These are phyloP conservation scores for Malacosoma neustria DNA, from an alignment of 2,888 invertebrate species.

Conservation along the genomic window DNA sequence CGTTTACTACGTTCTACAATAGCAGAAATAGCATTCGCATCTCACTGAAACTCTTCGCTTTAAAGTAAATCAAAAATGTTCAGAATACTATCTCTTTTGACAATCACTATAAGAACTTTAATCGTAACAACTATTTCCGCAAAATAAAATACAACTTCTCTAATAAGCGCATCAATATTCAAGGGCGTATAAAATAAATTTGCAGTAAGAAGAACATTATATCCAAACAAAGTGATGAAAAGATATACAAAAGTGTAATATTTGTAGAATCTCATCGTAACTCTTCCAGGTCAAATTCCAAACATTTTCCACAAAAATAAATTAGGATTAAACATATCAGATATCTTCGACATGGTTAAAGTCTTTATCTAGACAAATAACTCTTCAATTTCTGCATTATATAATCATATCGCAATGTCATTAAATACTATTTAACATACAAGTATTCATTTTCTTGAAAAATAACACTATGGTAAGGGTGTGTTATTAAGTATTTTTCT, in stretches of 20 bases:
- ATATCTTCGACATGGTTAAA: constrained; percentile 12
- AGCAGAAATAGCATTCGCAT: constrained; percentile 23
- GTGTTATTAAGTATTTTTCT: constrained; percentile 27
- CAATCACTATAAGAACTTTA: constrained; percentile 42
- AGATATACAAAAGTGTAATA: constrained; percentile 35
- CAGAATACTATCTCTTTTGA: constrained; percentile 32
- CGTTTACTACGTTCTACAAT: constrained; percentile 24
- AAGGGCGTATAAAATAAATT: constrained; percentile 42
- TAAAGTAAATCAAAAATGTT: constrained; percentile 38
- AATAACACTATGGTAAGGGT: constrained; percentile 10
- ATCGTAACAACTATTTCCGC: constrained; percentile 33
- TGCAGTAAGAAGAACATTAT: constrained; percentile 37
- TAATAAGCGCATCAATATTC: constrained; percentile 39
- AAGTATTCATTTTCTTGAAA: constrained; percentile 21
- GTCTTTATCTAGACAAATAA: neutral
- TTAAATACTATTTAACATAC: constrained; percentile 10
- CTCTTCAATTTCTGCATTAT: neutral
- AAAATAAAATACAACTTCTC: constrained; percentile 47
- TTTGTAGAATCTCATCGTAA: constrained; percentile 30
- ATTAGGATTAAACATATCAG: constrained; percentile 33
- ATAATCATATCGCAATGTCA: constrained; percentile 9
- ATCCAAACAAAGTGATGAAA: constrained; percentile 25
- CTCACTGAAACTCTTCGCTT: constrained; percentile 31
- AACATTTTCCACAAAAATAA: constrained; percentile 35
- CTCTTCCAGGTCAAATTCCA: constrained; percentile 39